Percentiles rank a stretch among this genome's conserved stretches.
Conservation (phyloP, 2,797 vertebrate genomes). For the Cuniculus paca region DNA sequence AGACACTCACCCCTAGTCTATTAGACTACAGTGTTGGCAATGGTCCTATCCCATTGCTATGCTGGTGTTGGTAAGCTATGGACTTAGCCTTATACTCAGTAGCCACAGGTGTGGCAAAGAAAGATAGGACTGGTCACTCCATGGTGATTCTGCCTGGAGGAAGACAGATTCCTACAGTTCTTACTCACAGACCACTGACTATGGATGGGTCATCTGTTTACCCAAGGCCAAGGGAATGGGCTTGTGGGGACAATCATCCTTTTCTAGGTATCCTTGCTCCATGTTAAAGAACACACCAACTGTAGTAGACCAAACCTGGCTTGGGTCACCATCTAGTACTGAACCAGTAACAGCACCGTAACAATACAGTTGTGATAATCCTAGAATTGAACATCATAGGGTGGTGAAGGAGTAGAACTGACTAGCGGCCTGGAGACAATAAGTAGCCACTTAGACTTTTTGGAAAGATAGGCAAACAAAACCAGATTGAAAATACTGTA, state of each 20-base stretch:
- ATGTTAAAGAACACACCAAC: not conserved
- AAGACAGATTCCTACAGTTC: not conserved
- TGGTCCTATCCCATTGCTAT: not conserved
- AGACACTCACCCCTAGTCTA: not conserved
- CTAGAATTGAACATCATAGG: not conserved
- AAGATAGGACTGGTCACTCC: not conserved
- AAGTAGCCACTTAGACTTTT: not conserved
- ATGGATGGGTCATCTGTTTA: not conserved
- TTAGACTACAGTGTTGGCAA: not conserved
- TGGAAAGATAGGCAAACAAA: not conserved
- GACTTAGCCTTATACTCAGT: not conserved
- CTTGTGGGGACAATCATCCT: not conserved
- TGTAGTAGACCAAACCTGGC: not conserved
- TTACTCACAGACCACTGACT: not conserved
- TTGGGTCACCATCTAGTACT: not conserved
- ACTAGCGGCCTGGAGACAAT: not conserved
- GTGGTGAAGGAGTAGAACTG: not conserved
- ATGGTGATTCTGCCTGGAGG: not conserved
- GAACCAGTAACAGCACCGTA: not conserved
- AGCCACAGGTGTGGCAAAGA: not conserved
- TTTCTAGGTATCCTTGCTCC: not conserved
- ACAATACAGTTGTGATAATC: not conserved
- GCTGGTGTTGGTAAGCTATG: not conserved
- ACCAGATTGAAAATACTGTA: not conserved
- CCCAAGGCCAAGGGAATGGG: not conserved